phyloP scores from a whole-genome alignment of 2,113 vertebrate species.

The Oncorhynchus masou region DNA sequence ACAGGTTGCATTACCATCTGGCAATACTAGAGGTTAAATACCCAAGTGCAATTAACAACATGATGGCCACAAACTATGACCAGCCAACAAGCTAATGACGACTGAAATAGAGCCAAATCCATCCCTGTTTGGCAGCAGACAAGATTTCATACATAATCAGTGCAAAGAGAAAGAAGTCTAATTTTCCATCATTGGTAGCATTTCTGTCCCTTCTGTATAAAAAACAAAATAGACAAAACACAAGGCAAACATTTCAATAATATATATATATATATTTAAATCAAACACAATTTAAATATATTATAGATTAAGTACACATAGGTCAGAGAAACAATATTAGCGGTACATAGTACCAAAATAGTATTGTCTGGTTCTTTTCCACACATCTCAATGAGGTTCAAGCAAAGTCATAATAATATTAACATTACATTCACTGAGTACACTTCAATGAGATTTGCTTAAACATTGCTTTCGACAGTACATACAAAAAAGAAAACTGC shows the following conservation, averaged over 20 bases:
- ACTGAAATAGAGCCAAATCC: no score
- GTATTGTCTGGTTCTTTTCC: constrained; percentile 81
- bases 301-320: constrained; percentile 94
- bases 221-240: constrained; percentile 51
- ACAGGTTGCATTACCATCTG: no score
- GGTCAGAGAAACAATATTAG: constrained; percentile 85
- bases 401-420: constrained; percentile 60
- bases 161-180: no score
- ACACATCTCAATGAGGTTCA: constrained; percentile 77
- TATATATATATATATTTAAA: constrained; percentile 87
- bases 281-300: constrained; percentile 99
- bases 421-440: constrained; percentile 65
- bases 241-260: constrained; percentile 67
- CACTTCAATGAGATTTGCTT: constrained; percentile 72
- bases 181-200: no score
- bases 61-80: no score
- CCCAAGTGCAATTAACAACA: no score
- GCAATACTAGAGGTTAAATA: no score
- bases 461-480: constrained; percentile 45
- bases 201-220: constrained; percentile 9
- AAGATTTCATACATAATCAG: no score
- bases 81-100: no score
- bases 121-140: no score
- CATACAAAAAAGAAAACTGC: constrained; percentile 44
- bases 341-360: constrained; percentile 99